Evolutionary conservation across 2,888 invertebrate genomes (phyloP), one percentile per base, ranked within the genome.

Genomic region (Tethea ocularis): DNA sequence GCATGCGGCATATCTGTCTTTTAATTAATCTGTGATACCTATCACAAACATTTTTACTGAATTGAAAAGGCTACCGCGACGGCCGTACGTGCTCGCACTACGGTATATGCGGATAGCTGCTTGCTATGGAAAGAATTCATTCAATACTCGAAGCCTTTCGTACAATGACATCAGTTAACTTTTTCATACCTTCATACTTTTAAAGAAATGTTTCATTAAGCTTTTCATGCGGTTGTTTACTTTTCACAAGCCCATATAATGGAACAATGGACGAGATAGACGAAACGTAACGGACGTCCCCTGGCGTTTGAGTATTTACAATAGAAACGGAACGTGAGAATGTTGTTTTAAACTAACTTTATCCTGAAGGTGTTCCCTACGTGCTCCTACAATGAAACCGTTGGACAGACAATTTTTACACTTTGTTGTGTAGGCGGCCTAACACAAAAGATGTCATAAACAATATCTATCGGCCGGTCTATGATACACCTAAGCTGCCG

Each of bases 311-410:
- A 78, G 68, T 87, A 80, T 90, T 88, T 88, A 91, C 89, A 88
- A 89, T 87, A 77, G 83, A 80, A 75, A 80, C 78, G 76, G 82
- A 86, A 91, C 92, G 92, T 92, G 92, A 92, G 92, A 92, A 90
- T 85, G 83, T 87, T 77, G 84, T 83, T 85, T 81, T 82, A 82
- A 81, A 82, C 78, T 75, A 82, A 83, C 84, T 81, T 20, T 83
- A 85, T 85, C 86, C 83, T 77, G 75, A 74, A 75, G 73, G 74
- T 75, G 67, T 73, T 75, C 69, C 74, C 85, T 89, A 90, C 90
- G 90, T 89, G 90, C 83, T 74, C 64, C 64, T 76, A 88, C 86
- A 88, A 89, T 82, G 38, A 74, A 72, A 77, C 77, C 79, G 78
- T 75, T 80, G 78, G 80, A 80, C 83, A 75, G 75, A 79, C 82